A percentile compares a stretch with the other conserved stretches of the same genome.
phyloP scores from a whole-genome alignment of 2,888 invertebrate species.

The Endotricha flammealis region DNA sequence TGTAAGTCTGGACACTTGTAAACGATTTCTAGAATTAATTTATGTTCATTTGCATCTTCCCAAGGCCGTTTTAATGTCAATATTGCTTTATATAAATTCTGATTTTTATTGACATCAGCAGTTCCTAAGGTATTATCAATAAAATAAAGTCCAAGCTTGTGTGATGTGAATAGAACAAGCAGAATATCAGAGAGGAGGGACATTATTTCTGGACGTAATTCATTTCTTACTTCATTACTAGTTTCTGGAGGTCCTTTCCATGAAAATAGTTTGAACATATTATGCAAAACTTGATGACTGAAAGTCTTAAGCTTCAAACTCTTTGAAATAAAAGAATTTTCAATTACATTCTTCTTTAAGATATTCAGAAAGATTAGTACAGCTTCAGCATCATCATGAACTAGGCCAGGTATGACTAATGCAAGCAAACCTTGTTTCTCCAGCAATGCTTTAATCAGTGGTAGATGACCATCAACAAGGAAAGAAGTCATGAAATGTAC shows the following conservation, averaged over 20 bases:
- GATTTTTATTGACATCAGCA: constrained; percentile 78
- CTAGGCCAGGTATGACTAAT: constrained; percentile 80
- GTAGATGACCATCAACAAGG: constrained; percentile 83
- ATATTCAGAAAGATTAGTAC: constrained; percentile 83
- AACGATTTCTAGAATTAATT: constrained; percentile 81
- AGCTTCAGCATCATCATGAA: constrained; percentile 82
- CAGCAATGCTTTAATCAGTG: constrained; percentile 82
- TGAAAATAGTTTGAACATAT: constrained; percentile 83
- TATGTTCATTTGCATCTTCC: constrained; percentile 81
- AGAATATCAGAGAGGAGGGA: constrained; percentile 82
- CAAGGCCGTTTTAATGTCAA: constrained; percentile 83
- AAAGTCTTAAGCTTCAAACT: constrained; percentile 85
- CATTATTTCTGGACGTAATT: constrained; percentile 63
- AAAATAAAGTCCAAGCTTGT: constrained; percentile 87
- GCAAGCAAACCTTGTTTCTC: constrained; percentile 82
- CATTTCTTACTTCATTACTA: constrained; percentile 48
- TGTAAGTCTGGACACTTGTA: constrained; percentile 85
- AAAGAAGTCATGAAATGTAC: constrained; percentile 88
- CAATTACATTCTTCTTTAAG: constrained; percentile 82
- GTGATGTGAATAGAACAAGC: constrained; percentile 85
- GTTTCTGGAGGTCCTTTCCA: constrained; percentile 84
- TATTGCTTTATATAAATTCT: constrained; percentile 80
- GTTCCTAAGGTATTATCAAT: constrained; percentile 82
- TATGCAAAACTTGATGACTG: constrained; percentile 81
- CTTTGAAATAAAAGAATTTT: constrained; percentile 82